Percentiles rank a stretch among this genome's conserved stretches.
phyloP scores from a whole-genome alignment of 2,113 vertebrate species.

The Columbina picui region DNA sequence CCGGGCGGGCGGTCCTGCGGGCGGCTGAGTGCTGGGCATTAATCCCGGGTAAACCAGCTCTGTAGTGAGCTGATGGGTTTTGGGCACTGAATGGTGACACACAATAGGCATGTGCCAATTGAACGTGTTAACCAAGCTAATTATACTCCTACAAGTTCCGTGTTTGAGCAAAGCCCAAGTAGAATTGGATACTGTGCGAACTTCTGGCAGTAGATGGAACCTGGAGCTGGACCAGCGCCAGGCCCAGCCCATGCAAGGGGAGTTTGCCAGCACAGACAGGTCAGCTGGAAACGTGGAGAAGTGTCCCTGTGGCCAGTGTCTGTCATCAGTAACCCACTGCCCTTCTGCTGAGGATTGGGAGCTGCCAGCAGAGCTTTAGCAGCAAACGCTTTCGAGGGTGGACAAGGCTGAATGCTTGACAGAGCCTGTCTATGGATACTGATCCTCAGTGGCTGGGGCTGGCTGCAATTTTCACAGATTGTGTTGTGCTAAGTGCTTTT shows the following conservation, averaged over 20 bases:
- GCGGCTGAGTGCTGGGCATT: no score
- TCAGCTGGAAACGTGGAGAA: not conserved
- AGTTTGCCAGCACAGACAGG: accelerated
- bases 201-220: not conserved
- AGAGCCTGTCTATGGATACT: not conserved
- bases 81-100: not conserved
- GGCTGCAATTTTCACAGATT: not conserved
- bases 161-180: not conserved
- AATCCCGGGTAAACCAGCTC: not conserved
- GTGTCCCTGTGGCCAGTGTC: accelerated
- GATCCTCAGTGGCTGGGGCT: not conserved
- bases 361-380: not conserved
- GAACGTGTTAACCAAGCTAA: not conserved
- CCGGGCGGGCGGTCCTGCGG: not conserved
- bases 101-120: not conserved
- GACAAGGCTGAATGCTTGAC: not conserved
- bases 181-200: not conserved
- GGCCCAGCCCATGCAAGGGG: not conserved
- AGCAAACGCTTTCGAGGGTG: not conserved
- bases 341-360: not conserved
- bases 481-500: not conserved
- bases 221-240: not conserved
- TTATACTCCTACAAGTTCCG: not conserved
- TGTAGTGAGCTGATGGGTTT: not conserved
- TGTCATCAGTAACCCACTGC: accelerated